These are phyloP conservation scores for Phania funesta DNA, from an alignment of 2,888 invertebrate genomes.

Conservation along the genomic window DNA sequence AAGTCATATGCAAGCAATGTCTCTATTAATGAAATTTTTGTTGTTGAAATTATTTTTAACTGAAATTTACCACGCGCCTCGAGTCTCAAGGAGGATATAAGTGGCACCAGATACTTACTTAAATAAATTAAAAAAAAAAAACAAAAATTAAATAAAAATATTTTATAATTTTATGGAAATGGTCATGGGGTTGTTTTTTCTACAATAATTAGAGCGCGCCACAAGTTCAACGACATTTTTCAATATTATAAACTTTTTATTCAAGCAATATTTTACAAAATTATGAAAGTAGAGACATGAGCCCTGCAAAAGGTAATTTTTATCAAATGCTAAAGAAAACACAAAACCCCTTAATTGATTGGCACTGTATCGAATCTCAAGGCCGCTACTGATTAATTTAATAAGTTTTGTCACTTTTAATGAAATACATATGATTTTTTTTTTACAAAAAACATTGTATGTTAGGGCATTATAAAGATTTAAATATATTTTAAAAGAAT, in stretches of 20 bases:
- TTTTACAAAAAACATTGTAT: background rate
- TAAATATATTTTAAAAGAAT: too few species aligned
- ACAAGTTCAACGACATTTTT: constrained; percentile 61
- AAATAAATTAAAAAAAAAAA: constrained; percentile 1
- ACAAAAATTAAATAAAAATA: constrained; percentile 9
- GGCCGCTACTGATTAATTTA: background rate
- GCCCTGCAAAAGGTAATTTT: background rate
- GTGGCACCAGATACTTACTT: constrained; percentile 20
- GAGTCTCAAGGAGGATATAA: constrained; percentile 62
- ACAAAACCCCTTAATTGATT: background rate
- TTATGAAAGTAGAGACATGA: background rate
- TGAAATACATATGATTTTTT: background rate
- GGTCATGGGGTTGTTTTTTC: constrained; percentile 1
- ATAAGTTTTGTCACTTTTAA: background rate
- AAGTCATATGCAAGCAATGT: constrained; percentile 38
- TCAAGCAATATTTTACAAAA: background rate
- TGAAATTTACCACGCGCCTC: constrained; percentile 57
- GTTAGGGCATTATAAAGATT: too few species aligned
- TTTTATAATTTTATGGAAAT: constrained; percentile 13
- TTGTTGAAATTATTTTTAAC: background rate
- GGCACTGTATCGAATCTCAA: background rate
- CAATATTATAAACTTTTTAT: constrained; percentile 13
- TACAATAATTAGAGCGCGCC: constrained; percentile 50
- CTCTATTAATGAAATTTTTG: background rate
- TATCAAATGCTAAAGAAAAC: background rate